phyloP scores from a whole-genome alignment of 2,797 vertebrate genomes.

The Dicrostonyx torquatus region DNA sequence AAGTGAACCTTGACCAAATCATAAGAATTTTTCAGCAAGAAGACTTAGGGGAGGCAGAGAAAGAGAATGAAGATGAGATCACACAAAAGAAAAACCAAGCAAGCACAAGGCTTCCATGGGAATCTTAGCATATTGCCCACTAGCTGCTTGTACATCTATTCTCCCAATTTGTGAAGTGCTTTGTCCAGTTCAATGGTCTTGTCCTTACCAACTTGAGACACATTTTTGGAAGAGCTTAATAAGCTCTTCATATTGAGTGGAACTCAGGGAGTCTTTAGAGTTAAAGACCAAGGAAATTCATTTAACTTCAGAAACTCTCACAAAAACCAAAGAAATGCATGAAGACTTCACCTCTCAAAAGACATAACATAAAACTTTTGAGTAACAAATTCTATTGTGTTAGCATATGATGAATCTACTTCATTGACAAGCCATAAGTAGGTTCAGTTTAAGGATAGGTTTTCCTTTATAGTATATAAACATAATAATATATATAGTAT shows the following conservation, averaged over 20 bases:
- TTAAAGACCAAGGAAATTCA: conserved; percentile 22
- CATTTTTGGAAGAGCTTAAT: neutral
- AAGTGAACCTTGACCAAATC: neutral
- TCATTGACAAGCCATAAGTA: neutral
- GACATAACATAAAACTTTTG: neutral
- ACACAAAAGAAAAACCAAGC: neutral
- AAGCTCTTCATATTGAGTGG: neutral
- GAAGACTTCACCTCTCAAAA: neutral
- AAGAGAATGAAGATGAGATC: neutral
- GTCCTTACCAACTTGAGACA: neutral
- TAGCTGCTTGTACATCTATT: neutral
- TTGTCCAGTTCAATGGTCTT: neutral
- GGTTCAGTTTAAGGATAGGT: neutral
- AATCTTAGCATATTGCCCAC: neutral
- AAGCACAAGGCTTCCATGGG: neutral
- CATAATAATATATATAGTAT: too few relatives aligned
- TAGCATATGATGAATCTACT: neutral
- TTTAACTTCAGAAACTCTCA: neutral
- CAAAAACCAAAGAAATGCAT: neutral
- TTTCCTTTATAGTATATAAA: neutral
- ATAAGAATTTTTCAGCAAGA: neutral
- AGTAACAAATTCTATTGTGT: neutral
- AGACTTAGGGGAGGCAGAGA: neutral
- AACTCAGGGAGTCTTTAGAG: neutral
- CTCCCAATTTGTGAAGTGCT: too few relatives aligned